Percentiles rank a stretch among this genome's conserved stretches.
Evolutionary conservation across 2,888 invertebrate genomes (phyloP).

Genomic region (Oxyteleia sp.): DNA sequence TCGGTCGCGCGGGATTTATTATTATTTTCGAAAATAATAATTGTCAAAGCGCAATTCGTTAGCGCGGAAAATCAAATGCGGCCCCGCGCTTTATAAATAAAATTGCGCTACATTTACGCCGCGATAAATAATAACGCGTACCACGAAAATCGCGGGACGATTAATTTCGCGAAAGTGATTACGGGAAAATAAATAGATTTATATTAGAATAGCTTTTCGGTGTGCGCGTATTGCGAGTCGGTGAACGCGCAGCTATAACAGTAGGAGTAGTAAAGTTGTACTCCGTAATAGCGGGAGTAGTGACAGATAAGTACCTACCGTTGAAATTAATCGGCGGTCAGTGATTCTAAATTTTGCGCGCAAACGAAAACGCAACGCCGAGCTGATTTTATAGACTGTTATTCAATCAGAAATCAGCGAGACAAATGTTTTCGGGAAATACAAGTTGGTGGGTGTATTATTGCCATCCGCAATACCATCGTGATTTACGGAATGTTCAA

Average conservation of each 20-base stretch:
- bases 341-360: slow-evolving; percentile 82
- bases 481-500: slow-evolving; percentile 59
- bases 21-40: slow-evolving; percentile 51
- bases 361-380: slow-evolving; percentile 74
- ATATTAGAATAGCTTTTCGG: slow-evolving; percentile 76
- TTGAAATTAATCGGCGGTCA: slow-evolving; percentile 82
- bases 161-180: slow-evolving; percentile 68
- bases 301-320: slow-evolving; percentile 82
- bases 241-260: slow-evolving; percentile 74
- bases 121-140: slow-evolving; percentile 54
- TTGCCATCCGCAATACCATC: slow-evolving; percentile 59
- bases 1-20: slow-evolving; percentile 51
- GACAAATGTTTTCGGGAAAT: slow-evolving; percentile 73
- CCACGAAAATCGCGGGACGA: slow-evolving; percentile 30
- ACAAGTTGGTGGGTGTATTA: slow-evolving; percentile 70
- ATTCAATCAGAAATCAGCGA: slow-evolving; percentile 73
- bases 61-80: slow-evolving; percentile 29
- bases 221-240: slow-evolving; percentile 61
- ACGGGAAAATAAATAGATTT: slow-evolving; percentile 69
- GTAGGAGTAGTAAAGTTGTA: slow-evolving; percentile 79
- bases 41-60: slow-evolving; percentile 56
- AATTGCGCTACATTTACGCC: slow-evolving; percentile 36
- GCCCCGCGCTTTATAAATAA: slow-evolving; percentile 23
- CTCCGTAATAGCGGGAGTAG: slow-evolving; percentile 78
- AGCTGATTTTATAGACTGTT: slow-evolving; percentile 73